Conservation (phyloP, 2,888 invertebrate genomes). For the Nycteola revayana region DNA sequence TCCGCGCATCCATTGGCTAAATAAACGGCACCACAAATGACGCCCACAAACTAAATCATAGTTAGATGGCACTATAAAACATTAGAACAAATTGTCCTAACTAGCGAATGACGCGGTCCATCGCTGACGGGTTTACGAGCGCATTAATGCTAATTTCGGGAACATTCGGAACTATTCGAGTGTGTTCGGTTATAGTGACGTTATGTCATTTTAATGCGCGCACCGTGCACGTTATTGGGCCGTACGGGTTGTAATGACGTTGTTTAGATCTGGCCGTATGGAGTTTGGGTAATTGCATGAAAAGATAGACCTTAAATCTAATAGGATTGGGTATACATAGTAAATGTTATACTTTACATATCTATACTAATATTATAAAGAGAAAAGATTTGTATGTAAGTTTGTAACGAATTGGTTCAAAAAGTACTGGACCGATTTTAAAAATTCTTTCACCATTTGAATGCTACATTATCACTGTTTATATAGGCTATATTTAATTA, state of each 20-base stretch:
- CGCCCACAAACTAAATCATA: conserved; percentile 26
- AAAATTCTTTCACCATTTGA: no score
- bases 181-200: conserved; percentile 28
- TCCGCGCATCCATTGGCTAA: no score
- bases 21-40: conserved; percentile 22
- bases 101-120: conserved; percentile 42
- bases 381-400: no score
- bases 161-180: conserved; percentile 28
- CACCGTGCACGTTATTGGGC: conserved; percentile 35
- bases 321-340: no score
- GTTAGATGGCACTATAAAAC: conserved; percentile 28
- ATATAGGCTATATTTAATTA: no score
- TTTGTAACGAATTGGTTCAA: no score
- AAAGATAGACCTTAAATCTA: no score
- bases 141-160: conserved; percentile 46
- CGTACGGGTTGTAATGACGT: conserved; percentile 27
- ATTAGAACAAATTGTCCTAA: conserved; percentile 36
- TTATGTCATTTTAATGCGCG: conserved; percentile 43
- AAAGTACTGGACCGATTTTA: no score
- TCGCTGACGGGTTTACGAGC: conserved; percentile 48
- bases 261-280: conserved; percentile 15
- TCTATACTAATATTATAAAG: no score
- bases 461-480: no score
- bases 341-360: no score
- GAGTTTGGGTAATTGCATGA: no score